These are phyloP conservation scores for Picathartes gymnocephalus DNA, from an alignment of 2,113 vertebrate genomes.

Conservation along the genomic window DNA sequence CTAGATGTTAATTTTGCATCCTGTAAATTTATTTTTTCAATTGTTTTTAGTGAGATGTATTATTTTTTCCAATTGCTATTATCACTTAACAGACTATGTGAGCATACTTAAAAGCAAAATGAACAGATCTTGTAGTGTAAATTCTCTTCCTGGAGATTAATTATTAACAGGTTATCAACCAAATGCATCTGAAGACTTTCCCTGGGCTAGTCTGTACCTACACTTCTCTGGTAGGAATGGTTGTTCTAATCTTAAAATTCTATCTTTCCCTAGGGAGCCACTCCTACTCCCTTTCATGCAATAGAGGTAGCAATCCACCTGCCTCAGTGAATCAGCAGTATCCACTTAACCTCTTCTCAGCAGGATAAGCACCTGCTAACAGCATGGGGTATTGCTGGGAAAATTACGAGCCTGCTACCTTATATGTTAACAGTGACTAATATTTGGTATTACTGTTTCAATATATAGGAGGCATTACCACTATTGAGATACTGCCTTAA, in stretches of 20 bases:
- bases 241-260: slow-evolving; percentile 13
- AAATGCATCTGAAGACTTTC: background rate
- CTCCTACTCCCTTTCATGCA: slow-evolving; percentile 5
- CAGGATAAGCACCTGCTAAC: slow-evolving; percentile 52
- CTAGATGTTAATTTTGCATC: background rate
- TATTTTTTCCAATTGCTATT: background rate
- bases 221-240: background rate
- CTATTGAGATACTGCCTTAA: slow-evolving; percentile 25
- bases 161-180: background rate
- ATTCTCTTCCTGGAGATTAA: background rate
- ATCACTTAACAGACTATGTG: background rate
- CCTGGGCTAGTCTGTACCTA: background rate
- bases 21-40: background rate
- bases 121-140: background rate
- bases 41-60: background rate
- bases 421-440: slow-evolving; percentile 65
- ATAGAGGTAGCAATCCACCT: slow-evolving; percentile 41
- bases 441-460: slow-evolving; percentile 62
- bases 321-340: slow-evolving; percentile 50
- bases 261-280: background rate
- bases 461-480: slow-evolving; percentile 36
- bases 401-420: slow-evolving; percentile 45
- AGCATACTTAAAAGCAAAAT: background rate
- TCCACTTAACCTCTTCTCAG: slow-evolving; percentile 64
- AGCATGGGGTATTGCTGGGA: slow-evolving; percentile 47